These are phyloP conservation scores for Leucania comma DNA, from an alignment of 2,888 invertebrate genomes.

Conservation along the genomic window DNA sequence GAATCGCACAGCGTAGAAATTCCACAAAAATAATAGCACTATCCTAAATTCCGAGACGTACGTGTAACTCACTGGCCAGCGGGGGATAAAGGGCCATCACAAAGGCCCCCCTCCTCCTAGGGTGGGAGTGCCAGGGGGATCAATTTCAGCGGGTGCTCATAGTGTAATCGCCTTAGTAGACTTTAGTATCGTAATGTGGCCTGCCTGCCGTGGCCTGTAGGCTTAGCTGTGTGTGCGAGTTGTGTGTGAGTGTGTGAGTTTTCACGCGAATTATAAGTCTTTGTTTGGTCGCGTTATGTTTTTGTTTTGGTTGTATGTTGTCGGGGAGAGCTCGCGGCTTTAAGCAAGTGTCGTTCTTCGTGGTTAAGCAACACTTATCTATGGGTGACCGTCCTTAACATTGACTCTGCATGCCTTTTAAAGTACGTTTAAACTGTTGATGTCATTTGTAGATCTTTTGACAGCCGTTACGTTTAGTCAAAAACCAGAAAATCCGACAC, in stretches of 20 bases:
- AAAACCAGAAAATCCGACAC: too few species aligned
- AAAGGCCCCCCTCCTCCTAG: constrained; percentile 51
- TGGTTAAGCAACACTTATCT: not conserved
- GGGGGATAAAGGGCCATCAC: constrained; percentile 65
- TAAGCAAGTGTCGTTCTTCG: not conserved
- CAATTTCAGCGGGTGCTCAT: constrained; percentile 65
- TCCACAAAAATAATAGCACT: constrained; percentile 56
- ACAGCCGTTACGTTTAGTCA: too few species aligned
- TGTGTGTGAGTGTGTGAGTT: constrained; percentile 35
- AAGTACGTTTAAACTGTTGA: too few species aligned
- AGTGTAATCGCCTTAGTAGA: constrained; percentile 67
- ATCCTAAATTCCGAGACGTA: constrained; percentile 62
- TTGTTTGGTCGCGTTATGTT: constrained; percentile 47
- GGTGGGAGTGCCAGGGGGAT: constrained; percentile 53
- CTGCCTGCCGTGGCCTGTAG: constrained; percentile 45
- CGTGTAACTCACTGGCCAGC: constrained; percentile 61
- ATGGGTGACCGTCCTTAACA: not conserved
- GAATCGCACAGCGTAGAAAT: constrained; percentile 24
- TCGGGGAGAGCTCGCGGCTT: too few species aligned
- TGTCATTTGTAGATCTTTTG: too few species aligned
- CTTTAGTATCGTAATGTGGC: constrained; percentile 65
- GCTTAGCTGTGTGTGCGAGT: constrained; percentile 36
- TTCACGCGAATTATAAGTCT: constrained; percentile 65
- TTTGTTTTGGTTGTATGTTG: constrained; percentile 25
- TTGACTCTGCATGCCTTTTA: too few species aligned